These are phyloP conservation scores for Tenthredo amoena DNA, from an alignment of 2,888 invertebrate species.

Conservation along the genomic window DNA sequence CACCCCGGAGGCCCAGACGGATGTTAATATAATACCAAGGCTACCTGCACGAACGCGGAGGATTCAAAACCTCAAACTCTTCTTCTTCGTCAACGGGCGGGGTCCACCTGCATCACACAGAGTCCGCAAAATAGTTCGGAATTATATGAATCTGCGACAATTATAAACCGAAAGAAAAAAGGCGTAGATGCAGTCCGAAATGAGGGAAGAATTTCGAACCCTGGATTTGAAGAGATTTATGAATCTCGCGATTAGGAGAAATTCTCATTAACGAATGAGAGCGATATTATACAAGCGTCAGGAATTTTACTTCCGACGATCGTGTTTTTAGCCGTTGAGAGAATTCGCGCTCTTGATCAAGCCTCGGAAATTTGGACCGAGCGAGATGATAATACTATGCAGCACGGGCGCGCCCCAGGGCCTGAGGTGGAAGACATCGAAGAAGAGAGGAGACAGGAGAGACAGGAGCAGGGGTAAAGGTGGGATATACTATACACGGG, in stretches of 20 bases:
- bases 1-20: slow-evolving; percentile 52
- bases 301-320: neutral
- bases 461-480: neutral
- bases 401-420: slow-evolving; percentile 49
- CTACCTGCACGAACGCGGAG: slow-evolving; percentile 32
- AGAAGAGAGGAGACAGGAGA: slow-evolving; percentile 11
- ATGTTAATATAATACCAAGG: slow-evolving; percentile 48
- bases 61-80: slow-evolving; percentile 30
- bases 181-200: neutral
- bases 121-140: neutral
- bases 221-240: neutral
- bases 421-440: slow-evolving; percentile 3
- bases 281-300: neutral
- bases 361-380: slow-evolving; percentile 12
- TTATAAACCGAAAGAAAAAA: neutral
- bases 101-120: neutral
- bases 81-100: slow-evolving; percentile 5
- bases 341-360: slow-evolving; percentile 19
- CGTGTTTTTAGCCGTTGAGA: neutral
- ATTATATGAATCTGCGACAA: neutral
- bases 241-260: neutral
- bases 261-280: neutral
- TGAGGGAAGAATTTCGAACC: neutral
- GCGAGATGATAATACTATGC: slow-evolving; percentile 43
- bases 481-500: neutral